Evolutionary conservation across 2,113 vertebrate species (phyloP).

Genomic region (Gasterosteus nipponicus): DNA sequence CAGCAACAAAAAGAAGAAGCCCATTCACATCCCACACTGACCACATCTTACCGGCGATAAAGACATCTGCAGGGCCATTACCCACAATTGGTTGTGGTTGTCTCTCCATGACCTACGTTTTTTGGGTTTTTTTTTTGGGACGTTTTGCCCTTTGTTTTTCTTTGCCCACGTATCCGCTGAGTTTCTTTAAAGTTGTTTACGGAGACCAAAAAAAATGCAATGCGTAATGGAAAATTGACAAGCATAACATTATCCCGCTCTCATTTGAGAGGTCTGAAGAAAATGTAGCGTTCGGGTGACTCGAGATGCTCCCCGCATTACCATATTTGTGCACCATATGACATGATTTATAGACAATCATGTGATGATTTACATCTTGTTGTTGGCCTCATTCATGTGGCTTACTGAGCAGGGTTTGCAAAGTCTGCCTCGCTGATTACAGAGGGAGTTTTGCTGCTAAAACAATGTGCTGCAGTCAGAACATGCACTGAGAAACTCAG

Average conservation of each 20-base stretch:
- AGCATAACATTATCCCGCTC: slow-evolving; percentile 33
- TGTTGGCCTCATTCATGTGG: slow-evolving; percentile 64
- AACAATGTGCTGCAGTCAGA: slow-evolving; percentile 62
- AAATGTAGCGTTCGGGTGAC: slow-evolving; percentile 29
- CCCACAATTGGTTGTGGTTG: slow-evolving; percentile 63
- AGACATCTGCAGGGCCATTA: slow-evolving; percentile 69
- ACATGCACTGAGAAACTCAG: slow-evolving; percentile 30
- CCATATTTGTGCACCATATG: slow-evolving; percentile 57
- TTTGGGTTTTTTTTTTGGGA: slow-evolving; percentile 33
- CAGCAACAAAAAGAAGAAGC: slow-evolving; percentile 32
- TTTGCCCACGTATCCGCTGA: neutral
- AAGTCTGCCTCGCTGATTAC: slow-evolving; percentile 62
- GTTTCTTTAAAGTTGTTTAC: slow-evolving; percentile 46
- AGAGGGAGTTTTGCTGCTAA: slow-evolving; percentile 49
- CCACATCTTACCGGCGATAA: slow-evolving; percentile 62
- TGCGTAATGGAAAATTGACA: slow-evolving; percentile 59
- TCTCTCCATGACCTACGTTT: slow-evolving; percentile 27
- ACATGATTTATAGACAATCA: slow-evolving; percentile 65
- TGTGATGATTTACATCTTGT: slow-evolving; percentile 60
- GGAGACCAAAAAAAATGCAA: slow-evolving; percentile 39
- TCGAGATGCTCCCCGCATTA: slow-evolving; percentile 44
- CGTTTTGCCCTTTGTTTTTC: neutral
- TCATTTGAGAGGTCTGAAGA: slow-evolving; percentile 27
- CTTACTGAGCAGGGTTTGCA: slow-evolving; percentile 34
- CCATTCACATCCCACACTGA: slow-evolving; percentile 52